A percentile compares a stretch with the other conserved stretches of the same genome.
phyloP scores from a whole-genome alignment of 1,140 invertebrate species.

The Choristoneura fumiferana region DNA sequence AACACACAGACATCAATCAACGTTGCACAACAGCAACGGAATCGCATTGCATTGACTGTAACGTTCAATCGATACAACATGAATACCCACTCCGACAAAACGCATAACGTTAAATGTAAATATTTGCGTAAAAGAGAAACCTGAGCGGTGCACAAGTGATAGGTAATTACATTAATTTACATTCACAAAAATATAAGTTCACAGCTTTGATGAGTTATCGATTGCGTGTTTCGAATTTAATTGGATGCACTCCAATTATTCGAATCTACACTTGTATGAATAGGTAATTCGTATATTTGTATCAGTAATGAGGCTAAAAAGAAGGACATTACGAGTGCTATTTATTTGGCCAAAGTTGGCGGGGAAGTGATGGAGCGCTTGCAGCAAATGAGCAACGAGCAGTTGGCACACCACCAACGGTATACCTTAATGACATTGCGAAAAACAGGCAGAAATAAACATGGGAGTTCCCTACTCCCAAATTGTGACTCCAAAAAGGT shows the following conservation, averaged over 20 bases:
- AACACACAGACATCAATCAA: too few relatives aligned
- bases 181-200: constrained; percentile 2
- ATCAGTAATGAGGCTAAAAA: constrained; percentile 14
- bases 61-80: background rate
- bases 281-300: too few relatives aligned
- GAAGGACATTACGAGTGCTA: background rate
- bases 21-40: too few relatives aligned
- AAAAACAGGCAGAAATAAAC: background rate
- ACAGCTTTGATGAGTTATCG: constrained; percentile 8
- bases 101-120: background rate
- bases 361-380: constrained; percentile 1
- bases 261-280: too few relatives aligned
- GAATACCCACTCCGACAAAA: background rate
- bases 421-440: background rate
- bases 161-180: background rate
- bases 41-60: background rate
- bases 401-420: constrained; percentile 2
- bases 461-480: background rate
- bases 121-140: constrained; percentile 5
- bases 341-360: constrained; percentile 1
- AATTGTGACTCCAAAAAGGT: background rate
- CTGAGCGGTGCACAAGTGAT: background rate
- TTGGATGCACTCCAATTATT: constrained; percentile 14
- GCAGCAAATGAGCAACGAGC: constrained; percentile 6
- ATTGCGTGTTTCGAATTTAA: constrained; percentile 10